Evolutionary conservation across 2,888 invertebrate genomes (phyloP).

Genomic region (Selenia dentaria): DNA sequence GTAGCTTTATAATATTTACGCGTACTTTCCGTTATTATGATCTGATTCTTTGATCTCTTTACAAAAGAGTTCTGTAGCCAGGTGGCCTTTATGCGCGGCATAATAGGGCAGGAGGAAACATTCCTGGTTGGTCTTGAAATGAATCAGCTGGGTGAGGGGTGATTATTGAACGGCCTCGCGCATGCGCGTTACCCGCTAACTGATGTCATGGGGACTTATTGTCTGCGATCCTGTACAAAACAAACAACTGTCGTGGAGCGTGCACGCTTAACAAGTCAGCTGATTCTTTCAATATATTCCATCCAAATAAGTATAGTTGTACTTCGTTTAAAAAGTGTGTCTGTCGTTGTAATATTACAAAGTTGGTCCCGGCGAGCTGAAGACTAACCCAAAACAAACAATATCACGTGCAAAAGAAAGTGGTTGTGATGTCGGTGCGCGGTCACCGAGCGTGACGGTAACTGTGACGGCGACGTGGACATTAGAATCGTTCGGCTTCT

Average conservation of each 20-base stretch:
- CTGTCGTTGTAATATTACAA: too few species aligned
- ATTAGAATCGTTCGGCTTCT: conserved; percentile 63
- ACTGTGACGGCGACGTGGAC: conserved; percentile 56
- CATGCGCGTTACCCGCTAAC: conserved; percentile 61
- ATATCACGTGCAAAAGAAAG: conserved; percentile 77
- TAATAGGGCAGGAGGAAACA: conserved; percentile 11
- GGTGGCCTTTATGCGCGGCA: conserved; percentile 5
- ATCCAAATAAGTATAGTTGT: too few species aligned
- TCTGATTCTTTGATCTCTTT: background rate
- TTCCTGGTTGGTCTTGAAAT: conserved; percentile 35
- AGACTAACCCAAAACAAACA: conserved; percentile 50
- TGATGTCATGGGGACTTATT: conserved; percentile 42
- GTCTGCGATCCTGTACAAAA: conserved; percentile 61
- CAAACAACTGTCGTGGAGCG: conserved; percentile 69
- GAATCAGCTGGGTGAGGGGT: conserved; percentile 57
- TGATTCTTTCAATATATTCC: conserved; percentile 37
- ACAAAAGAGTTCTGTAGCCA: conserved; percentile 1
- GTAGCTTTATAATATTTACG: too few species aligned
- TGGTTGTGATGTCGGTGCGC: conserved; percentile 59
- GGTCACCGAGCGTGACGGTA: conserved; percentile 66
- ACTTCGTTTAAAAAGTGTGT: too few species aligned
- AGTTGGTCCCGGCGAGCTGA: conserved; percentile 3
- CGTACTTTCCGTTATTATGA: background rate
- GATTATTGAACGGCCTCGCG: conserved; percentile 73
- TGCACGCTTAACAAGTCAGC: conserved; percentile 69